phyloP scores from a whole-genome alignment of 1,140 invertebrate genomes.

The Pogonognathellus flavescens region DNA sequence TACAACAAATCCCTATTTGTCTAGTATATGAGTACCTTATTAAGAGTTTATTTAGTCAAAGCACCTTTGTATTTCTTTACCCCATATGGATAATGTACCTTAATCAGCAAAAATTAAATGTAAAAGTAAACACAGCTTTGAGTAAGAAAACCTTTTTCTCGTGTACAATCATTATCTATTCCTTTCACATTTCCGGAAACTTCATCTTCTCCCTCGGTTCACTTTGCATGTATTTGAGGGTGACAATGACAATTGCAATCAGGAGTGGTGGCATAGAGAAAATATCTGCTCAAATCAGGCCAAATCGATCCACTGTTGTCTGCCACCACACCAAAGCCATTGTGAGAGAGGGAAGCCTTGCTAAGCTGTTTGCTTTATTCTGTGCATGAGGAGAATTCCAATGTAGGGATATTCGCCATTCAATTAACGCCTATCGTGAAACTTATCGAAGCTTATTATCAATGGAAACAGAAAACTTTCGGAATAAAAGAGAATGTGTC shows the following conservation, averaged over 20 bases:
- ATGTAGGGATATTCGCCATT: slow-evolving; percentile 62
- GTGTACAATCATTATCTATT: not conserved
- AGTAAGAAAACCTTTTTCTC: not conserved
- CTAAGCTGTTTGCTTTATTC: slow-evolving; percentile 35
- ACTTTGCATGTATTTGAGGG: slow-evolving; percentile 57
- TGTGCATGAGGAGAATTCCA: slow-evolving; percentile 59
- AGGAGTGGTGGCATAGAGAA: not conserved
- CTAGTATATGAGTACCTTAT: not conserved
- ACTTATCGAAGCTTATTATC: slow-evolving; percentile 43
- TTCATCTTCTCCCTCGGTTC: not conserved
- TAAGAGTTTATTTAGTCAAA: not conserved
- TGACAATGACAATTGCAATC: slow-evolving; percentile 47
- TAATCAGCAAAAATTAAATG: too few species aligned
- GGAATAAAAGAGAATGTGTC: slow-evolving; percentile 21
- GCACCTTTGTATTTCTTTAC: not conserved
- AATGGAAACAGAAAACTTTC: slow-evolving; percentile 36
- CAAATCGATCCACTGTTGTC: slow-evolving; percentile 1
- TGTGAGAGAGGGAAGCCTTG: slow-evolving; percentile 30
- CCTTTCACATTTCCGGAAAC: slow-evolving; percentile 41
- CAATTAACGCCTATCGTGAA: slow-evolving; percentile 57
- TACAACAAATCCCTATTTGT: too few species aligned
- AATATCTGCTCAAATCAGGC: slow-evolving; percentile 35
- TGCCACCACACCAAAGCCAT: slow-evolving; percentile 10
- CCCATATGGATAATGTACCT: not conserved
- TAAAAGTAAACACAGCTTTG: not conserved